Percentiles rank a stretch among this genome's conserved stretches.
phyloP scores from a whole-genome alignment of 2,113 vertebrate species.

The Uria lomvia region DNA sequence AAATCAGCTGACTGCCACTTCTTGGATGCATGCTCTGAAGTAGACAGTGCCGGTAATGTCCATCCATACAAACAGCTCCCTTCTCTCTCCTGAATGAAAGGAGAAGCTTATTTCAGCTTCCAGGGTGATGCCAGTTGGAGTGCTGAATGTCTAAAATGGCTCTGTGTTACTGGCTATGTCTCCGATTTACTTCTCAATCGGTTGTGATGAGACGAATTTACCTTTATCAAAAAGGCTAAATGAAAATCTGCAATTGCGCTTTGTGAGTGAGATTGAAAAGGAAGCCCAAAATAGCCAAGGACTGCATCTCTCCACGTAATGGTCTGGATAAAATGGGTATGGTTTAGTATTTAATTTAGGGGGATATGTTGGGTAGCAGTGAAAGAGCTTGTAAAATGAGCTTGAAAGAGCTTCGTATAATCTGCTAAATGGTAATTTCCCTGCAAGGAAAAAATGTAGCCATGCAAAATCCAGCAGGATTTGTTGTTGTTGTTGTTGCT shows the following conservation, averaged over 20 bases:
- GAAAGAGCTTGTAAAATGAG: neutral
- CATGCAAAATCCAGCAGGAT: neutral
- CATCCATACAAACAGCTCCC: conserved; percentile 11
- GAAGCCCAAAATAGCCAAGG: neutral
- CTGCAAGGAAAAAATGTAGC: neutral
- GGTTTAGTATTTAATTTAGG: neutral
- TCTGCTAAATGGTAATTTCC: neutral
- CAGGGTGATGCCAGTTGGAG: conserved; percentile 4
- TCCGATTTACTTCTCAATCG: conserved; percentile 13
- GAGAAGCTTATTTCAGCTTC: conserved; percentile 14
- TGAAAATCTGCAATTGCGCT: neutral
- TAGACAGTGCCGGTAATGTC: neutral
- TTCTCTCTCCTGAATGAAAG: conserved; percentile 43
- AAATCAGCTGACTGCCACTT: conserved; percentile 5
- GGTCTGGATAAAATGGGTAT: neutral
- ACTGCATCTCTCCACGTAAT: neutral
- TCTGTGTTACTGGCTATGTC: neutral
- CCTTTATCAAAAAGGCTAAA: neutral
- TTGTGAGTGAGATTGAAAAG: neutral
- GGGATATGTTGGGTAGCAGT: neutral
- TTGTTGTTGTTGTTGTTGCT: neutral
- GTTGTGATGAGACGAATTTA: conserved; percentile 5
- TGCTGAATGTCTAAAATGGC: neutral
- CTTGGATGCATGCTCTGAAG: neutral
- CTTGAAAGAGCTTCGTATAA: neutral